phyloP scores from a whole-genome alignment of 2,888 invertebrate genomes.

The Timema podura region DNA sequence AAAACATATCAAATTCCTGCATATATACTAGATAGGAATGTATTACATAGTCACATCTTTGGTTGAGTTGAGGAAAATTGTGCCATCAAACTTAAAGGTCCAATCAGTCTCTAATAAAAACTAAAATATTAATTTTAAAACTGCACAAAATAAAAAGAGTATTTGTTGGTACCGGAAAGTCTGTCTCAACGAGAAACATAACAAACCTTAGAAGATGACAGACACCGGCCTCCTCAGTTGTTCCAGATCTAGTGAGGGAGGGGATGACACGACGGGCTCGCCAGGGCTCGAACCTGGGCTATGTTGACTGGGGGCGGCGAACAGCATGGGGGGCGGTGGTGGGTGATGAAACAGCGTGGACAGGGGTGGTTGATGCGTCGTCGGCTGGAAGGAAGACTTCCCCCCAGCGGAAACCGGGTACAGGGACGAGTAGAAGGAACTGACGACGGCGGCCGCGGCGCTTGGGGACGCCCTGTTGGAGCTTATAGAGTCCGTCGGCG shows the following conservation, averaged over 20 bases:
- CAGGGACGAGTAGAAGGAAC: conserved; percentile 64
- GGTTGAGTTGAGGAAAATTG: too few relatives aligned
- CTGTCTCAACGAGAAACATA: not conserved
- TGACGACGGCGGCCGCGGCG: conserved; percentile 55
- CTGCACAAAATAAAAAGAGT: too few relatives aligned
- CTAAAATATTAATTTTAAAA: too few relatives aligned
- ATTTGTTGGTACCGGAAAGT: not conserved
- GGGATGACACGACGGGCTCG: conserved; percentile 31
- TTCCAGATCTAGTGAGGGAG: conserved; percentile 36
- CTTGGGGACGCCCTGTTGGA: conserved; percentile 15
- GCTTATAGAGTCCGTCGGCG: conserved; percentile 41
- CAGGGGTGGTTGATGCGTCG: conserved; percentile 22
- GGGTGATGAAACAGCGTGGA: conserved; percentile 43
- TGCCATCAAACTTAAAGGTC: too few relatives aligned
- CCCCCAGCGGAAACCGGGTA: conserved; percentile 42
- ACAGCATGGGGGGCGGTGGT: conserved; percentile 48
- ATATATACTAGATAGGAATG: too few relatives aligned
- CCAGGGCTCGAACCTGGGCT: conserved; percentile 46
- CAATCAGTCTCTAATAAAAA: too few relatives aligned
- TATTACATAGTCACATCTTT: too few relatives aligned
- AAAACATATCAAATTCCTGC: too few relatives aligned
- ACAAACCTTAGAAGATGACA: conserved; percentile 58
- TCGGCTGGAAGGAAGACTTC: conserved; percentile 20
- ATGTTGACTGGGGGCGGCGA: conserved; percentile 42
- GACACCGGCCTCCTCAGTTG: conserved; percentile 65